Conservation (phyloP, 1,140 invertebrate species). For the Drosophila paulistorum region DNA sequence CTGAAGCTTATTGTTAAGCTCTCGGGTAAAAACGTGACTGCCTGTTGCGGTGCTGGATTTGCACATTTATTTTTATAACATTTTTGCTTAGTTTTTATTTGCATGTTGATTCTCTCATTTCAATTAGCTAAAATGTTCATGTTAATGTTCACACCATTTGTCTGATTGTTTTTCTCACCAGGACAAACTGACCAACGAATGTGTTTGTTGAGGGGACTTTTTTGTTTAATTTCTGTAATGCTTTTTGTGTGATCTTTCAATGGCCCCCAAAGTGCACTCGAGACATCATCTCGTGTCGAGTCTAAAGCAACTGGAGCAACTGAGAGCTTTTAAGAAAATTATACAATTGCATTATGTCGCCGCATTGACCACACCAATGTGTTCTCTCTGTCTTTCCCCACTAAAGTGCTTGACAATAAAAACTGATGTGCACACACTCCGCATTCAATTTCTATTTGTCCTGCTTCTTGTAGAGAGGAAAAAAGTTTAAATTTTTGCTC, state of each 20-base stretch:
- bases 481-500: constrained; percentile 65
- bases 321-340: constrained; percentile 76
- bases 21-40: constrained; percentile 57
- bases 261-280: constrained; percentile 55
- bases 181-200: constrained; percentile 41
- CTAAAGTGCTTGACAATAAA: constrained; percentile 48
- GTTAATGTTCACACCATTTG: constrained; percentile 68
- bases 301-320: constrained; percentile 20
- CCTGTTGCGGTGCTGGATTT: constrained; percentile 53
- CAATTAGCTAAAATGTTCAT: constrained; percentile 73
- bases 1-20: constrained; percentile 46
- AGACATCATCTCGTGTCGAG: constrained; percentile 31
- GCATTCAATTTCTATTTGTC: constrained; percentile 5
- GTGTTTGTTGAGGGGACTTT: constrained; percentile 27
- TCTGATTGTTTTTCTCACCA: constrained; percentile 61
- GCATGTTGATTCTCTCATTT: constrained; percentile 60
- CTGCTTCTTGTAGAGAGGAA: not conserved
- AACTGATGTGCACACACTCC: constrained; percentile 41
- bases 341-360: constrained; percentile 80
- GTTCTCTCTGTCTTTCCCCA: constrained; percentile 12
- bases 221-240: constrained; percentile 78
- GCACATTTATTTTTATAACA: constrained; percentile 54
- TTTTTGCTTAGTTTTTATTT: constrained; percentile 52
- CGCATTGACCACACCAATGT: constrained; percentile 58
- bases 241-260: constrained; percentile 65